Evolutionary conservation across 2,888 invertebrate species (phyloP), one percentile per base, ranked within the genome.

Genomic region (Diarsia brunnea): DNA sequence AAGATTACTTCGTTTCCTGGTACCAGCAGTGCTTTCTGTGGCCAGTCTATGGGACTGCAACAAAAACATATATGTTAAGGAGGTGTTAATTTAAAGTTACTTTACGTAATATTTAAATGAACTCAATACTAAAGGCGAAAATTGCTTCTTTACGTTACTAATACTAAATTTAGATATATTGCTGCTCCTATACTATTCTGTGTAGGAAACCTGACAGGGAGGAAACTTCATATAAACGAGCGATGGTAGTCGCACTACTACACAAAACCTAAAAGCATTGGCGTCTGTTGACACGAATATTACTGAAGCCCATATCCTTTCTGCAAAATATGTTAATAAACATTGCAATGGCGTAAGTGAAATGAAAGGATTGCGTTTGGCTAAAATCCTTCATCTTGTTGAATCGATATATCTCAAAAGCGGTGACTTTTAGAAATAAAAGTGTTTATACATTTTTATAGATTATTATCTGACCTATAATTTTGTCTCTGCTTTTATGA

Each of bases 1-100:
- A 99, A 99, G 89, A 99, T 98, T 0, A 99, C 98, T 95, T 99
- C 98, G 93, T 99, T 99, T 27, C 99, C 99, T 53, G 99, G 99
- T 60, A 99, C 95, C 75, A 99, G 97, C 21, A 99, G 96, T 0
- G 98, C 98, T 87, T 98, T 98, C 89, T 98, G 98, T 0, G 99
- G 98, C 99, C 99, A 99, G 82, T 98, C 98, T 64, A 96, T 86
- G 10, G 91, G 95, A 71, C 97, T 97, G 90, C 51, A 88, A 91
- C 81, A 78, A 88, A 71, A 45, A 0, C 0, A 53, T 24, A 10
- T 5, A 61, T 51, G 2, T 51, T 10, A 51, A 21, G 10, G 21
- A 51, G 27, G 43, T 16, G 12, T 27, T 4, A 19, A 60, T 31
- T 19, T 38, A 31, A 2, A 31, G 4, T 31, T 31, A 31, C 31